These are phyloP conservation scores for Centropus unirufus DNA, from an alignment of 2,113 vertebrate species.

Conservation along the genomic window DNA sequence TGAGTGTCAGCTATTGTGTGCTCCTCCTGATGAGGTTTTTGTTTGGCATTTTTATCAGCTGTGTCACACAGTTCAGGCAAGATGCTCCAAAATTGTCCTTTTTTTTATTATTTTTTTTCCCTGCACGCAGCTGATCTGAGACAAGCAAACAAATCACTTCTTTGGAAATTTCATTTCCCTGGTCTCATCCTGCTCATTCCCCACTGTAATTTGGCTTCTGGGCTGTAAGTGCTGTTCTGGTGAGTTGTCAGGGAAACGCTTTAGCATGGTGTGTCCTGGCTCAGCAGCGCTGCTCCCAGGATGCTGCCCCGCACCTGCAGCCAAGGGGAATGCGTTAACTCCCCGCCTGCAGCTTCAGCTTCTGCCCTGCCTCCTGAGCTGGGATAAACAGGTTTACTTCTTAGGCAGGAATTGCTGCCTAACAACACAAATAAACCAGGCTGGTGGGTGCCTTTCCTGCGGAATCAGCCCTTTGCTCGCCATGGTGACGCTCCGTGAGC, in stretches of 20 bases:
- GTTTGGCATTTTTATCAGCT: neutral
- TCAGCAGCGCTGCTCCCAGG: neutral
- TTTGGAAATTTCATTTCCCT: slow-evolving; percentile 47
- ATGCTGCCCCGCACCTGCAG: neutral
- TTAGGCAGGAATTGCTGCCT: neutral
- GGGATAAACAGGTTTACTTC: neutral
- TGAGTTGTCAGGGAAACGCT: slow-evolving; percentile 30
- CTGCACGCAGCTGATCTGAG: neutral
- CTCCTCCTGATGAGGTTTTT: neutral
- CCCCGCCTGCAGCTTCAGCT: neutral
- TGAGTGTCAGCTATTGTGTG: neutral
- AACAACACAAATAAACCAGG: neutral
- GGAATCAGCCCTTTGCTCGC: neutral
- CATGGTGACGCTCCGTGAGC: neutral
- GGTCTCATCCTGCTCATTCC: slow-evolving; percentile 11
- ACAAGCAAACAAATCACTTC: slow-evolving; percentile 51
- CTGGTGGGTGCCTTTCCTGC: neutral
- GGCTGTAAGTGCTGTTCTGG: neutral
- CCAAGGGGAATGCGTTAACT: neutral
- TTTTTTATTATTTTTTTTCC: neutral
- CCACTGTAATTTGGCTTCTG: neutral
- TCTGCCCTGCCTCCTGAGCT: neutral
- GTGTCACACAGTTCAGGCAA: neutral
- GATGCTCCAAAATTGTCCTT: neutral
- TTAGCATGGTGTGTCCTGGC: neutral